Base-by-base conservation (phyloP, 2,113 vertebrate genomes). In the Centropus bengalensis region DNA sequence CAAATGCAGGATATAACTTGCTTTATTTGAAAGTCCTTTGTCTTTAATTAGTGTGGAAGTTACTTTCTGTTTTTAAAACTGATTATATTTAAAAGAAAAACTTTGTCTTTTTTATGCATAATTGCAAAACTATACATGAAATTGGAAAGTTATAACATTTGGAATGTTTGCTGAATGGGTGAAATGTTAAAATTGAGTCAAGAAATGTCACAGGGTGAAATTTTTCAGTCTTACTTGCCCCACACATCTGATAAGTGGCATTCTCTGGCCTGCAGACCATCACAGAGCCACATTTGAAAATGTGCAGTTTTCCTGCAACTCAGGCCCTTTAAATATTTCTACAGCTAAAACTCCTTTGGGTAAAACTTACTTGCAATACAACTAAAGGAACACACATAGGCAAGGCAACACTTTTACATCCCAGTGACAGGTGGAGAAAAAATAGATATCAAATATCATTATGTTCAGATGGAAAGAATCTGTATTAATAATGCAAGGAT, bases 1-100 rank as follows among this genome's bases (percentile, higher is more conserved):
- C 68, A 94, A 93, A 89, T 74, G 54, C 77, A 96, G 88, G 81
- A 88, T 88, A 7, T 93, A 68, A 83, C 66, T 87, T 84, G 40
- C 56, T 85, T 55, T 86, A 56, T 88, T 30, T 85, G 82, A 36
- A 88, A 78, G 62, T 42, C 6, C 70, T 79, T 85, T 54, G 44
- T 82, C 62, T 82, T 91, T 85, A 74, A 40, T 85, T 79, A 36
- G 0, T 2, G 74, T 76, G 68, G 68, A 76, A 87, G 63, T 87
- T 62, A 51, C 49, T 79, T 55, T 87, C 75, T 91, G 58, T 91
- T 94, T 94, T 91, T 28, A 56, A 81, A 80, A 66, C 33, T 49
- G 76, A 36, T 40, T 69, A 16, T 59, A 27, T 87, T 91, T 79
- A 55, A 85, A 95, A 94, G 91, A 94, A 49, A 92, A 71, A 6